Base-by-base conservation (phyloP, 2,113 vertebrate genomes). In the Hyperoodon ampullatus region DNA sequence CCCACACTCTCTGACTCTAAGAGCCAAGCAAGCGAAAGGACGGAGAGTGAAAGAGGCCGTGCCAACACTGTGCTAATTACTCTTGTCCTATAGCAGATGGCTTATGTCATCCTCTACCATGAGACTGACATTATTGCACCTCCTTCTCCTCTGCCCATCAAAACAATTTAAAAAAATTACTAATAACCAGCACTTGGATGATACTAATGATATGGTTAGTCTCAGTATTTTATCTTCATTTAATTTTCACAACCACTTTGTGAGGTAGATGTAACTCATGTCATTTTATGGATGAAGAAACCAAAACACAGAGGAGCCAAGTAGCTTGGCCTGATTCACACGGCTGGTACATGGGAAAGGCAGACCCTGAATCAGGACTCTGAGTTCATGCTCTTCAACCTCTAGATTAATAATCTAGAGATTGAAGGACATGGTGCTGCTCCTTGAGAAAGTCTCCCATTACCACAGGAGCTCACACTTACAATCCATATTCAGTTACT, bases 231-330 rank as follows among this genome's bases (percentile, higher is more conserved):
- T 93, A 35, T 70, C 72, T 94, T 84, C 24, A 58, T 55, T 91
- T 93, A 74, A 81, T 83, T 53, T 82, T 74, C 14, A 81, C 19
- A 24, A 9, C 44, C 14, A 39, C 23, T 7, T 66, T 44, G 42
- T 15, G 14, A 88, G 30, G 42, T 50, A 78, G 5, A 23, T n/a
- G 8, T 68, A 58, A 88, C 19, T 83, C 30, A 8, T 18, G 21
- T 78, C 33, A 71, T 60, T 78, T 65, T 66, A 35, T 2, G 81
- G 74, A 80, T 65, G 74, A 93, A 70, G 90, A 97, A 93, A 55
- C 26, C 6, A 30, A 82, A 26, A 23, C 65, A 74, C n/a, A 35
- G 50, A 71, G 10, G 74, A 72, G 30, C 58, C 60, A 15, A 61
- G 53, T 19, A 82, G 26, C 58, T 83, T 72, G 26, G n/a, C 26